phyloP scores from a whole-genome alignment of 2,888 invertebrate species.

The Meiosimyza decipiens region DNA sequence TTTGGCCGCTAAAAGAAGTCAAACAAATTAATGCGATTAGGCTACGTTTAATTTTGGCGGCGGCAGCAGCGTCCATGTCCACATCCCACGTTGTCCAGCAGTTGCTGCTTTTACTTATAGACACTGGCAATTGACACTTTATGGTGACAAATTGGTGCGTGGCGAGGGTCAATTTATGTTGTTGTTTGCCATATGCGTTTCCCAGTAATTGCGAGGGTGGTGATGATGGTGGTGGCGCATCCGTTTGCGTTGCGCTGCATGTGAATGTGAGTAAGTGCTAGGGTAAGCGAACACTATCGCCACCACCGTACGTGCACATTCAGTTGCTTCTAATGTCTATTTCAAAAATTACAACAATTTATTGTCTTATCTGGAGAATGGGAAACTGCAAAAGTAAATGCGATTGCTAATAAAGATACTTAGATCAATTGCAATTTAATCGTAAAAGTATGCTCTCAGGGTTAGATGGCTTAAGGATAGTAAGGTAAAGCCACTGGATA shows the following conservation, averaged over 20 bases:
- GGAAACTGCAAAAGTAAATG: background rate
- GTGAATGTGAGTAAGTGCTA: background rate
- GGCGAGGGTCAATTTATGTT: constrained; percentile 3
- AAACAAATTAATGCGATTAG: constrained; percentile 10
- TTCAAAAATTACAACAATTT: constrained; percentile 32
- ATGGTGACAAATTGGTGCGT: constrained; percentile 49
- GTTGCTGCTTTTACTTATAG: background rate
- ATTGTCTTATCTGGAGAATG: constrained; percentile 20
- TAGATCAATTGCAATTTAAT: constrained; percentile 29
- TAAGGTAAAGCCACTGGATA: too few species aligned
- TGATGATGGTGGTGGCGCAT: background rate
- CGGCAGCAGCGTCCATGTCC: background rate
- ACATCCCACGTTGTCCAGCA: background rate
- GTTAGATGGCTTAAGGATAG: background rate
- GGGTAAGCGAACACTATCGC: background rate
- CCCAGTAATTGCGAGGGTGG: constrained; percentile 5
- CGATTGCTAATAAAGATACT: constrained; percentile 35
- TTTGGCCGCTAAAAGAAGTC: background rate
- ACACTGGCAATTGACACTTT: constrained; percentile 46
- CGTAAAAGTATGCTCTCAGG: constrained; percentile 5
- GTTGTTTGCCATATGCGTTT: constrained; percentile 21
- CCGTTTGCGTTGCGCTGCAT: background rate
- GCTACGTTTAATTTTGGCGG: background rate
- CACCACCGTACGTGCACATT: background rate
- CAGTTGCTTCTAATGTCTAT: constrained; percentile 7